Base-by-base conservation (phyloP, 2,888 invertebrate species). In the Platycheirus albimanus region DNA sequence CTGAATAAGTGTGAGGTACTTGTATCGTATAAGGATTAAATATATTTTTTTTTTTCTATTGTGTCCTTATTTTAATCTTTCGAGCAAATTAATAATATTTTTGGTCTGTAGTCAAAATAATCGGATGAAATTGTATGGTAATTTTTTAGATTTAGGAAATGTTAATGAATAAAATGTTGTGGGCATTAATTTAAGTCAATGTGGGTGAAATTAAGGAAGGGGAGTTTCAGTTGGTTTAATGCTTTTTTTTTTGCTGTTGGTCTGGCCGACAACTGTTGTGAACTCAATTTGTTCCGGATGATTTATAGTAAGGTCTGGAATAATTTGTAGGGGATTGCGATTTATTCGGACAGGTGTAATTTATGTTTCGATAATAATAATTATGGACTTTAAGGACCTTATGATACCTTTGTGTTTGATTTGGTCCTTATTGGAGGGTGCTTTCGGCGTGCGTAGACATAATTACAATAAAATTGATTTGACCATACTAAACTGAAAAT, bases 221-320 rank as follows among this genome's bases (percentile, higher is more conserved):
- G 10, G 2, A 30, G 11, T 24, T 20, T 28, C 10, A 43, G 52
- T 24, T 8, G 11, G 45, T 36, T 24, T 15, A 36, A 8, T 20
- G 20, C 20, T 15, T 19, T 5, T 52, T 43, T 38, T 30, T 58
- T 51, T n/a, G n/a, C n/a, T n/a, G n/a, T n/a, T n/a, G n/a, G 36
- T 54, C n/a, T n/a, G n/a, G 61, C 61, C 52, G 78, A 67, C 72
- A 64, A 76, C 70, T 80, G 76, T 76, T 76, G 43, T 56, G 70
- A 75, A 75, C 76, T 76, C 64, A 81, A 76, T 81, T 81, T 66
- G 80, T 76, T 71, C 11, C 80, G 36, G 80, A 41, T 81, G 76
- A 81, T 71, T 76, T 71, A 41, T 76, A 36, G 41, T 36, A 51
- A 13, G 36, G 61, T 45, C 7, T 19, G 11, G 5, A 8, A 13